phyloP scores from a whole-genome alignment of 2,113 vertebrate species.

The Todiramphus chloris region DNA sequence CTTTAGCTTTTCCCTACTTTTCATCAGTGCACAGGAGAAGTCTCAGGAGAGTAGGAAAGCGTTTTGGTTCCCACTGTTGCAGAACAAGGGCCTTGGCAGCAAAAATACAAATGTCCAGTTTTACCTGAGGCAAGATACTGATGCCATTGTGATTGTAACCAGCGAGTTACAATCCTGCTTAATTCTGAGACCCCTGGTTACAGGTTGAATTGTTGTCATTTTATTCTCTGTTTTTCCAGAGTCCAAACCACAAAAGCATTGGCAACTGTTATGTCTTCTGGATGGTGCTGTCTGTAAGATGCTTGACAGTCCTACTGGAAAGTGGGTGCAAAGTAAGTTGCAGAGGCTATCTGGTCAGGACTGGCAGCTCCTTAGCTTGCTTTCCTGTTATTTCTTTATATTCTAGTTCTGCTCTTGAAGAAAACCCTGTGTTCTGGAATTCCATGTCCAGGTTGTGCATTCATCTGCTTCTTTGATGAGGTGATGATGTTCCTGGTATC shows the following conservation, averaged over 20 bases:
- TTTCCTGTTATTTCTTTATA: neutral
- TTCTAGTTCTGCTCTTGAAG: neutral
- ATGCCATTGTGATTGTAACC: neutral
- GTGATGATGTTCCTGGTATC: neutral
- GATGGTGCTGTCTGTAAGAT: neutral
- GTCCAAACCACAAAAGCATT: neutral
- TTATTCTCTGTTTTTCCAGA: neutral
- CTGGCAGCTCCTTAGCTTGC: neutral
- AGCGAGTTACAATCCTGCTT: neutral
- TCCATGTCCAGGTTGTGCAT: neutral
- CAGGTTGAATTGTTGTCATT: neutral
- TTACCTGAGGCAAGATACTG: neutral
- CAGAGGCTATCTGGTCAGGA: neutral
- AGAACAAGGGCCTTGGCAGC: neutral
- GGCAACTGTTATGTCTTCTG: neutral
- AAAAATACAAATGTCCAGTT: neutral
- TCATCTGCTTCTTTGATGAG: neutral
- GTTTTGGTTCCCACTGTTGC: neutral
- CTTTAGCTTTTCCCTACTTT: neutral
- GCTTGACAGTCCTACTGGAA: neutral
- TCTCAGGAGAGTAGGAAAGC: neutral
- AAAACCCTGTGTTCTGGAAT: neutral
- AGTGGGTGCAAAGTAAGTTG: neutral
- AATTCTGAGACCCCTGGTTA: fast-evolving
- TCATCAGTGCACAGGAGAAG: neutral